Conservation (phyloP, 2,888 invertebrate species). For the Petrolisthes cinctipes region DNA sequence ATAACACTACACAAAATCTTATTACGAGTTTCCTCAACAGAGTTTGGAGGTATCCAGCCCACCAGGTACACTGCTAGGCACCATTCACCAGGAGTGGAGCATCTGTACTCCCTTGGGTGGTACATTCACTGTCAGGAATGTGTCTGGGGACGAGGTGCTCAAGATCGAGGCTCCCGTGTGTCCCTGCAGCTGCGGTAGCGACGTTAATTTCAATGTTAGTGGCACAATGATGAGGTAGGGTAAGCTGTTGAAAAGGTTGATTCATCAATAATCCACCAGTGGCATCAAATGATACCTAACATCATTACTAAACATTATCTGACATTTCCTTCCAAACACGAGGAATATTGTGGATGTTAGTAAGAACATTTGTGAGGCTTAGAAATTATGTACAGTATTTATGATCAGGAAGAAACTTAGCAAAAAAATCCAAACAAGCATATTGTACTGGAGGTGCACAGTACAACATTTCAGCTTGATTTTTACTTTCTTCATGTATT, state of each 20-base stretch:
- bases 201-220: conserved; percentile 69
- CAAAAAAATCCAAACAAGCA: no score
- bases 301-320: no score
- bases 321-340: no score
- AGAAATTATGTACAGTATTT: no score
- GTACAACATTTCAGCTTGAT: no score
- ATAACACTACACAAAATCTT: background rate
- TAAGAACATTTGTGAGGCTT: no score
- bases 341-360: no score
- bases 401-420: no score
- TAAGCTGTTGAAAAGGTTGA: background rate
- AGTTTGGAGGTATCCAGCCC: conserved; percentile 67
- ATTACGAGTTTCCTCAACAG: conserved; percentile 43
- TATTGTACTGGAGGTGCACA: no score
- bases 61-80: conserved; percentile 66
- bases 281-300: no score
- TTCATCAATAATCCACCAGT: no score
- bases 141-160: conserved; percentile 67
- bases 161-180: conserved; percentile 68
- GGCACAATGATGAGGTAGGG: background rate
- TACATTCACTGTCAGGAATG: conserved; percentile 67
- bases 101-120: conserved; percentile 63
- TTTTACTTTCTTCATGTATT: no score
- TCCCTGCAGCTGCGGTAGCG: conserved; percentile 69
- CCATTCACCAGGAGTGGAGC: conserved; percentile 67